Evolutionary conservation across 2,888 invertebrate species (phyloP).

Genomic region (Cheilosia variabilis): DNA sequence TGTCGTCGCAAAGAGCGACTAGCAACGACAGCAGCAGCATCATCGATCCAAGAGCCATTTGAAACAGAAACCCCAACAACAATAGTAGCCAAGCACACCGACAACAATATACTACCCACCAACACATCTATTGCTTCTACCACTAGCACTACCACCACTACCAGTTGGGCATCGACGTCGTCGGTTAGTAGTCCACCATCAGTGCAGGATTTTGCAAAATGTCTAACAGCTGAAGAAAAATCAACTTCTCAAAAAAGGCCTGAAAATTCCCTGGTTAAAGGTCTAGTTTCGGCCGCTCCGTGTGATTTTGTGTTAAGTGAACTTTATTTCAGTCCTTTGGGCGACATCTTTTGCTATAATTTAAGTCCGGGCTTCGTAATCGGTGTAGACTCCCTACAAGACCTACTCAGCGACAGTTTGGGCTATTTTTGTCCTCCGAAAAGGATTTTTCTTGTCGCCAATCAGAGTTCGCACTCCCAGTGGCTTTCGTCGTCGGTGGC

Average conservation of each 20-base stretch:
- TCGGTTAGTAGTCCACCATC: constrained; percentile 70
- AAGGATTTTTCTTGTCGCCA: constrained; percentile 56
- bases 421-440: constrained; percentile 57
- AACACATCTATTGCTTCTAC: constrained; percentile 33
- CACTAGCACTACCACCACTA: constrained; percentile 60
- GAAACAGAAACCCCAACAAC: constrained; percentile 77
- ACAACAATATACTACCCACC: constrained; percentile 39
- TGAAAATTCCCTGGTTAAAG: constrained; percentile 70
- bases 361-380: constrained; percentile 62
- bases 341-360: constrained; percentile 76
- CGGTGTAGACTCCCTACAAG: constrained; percentile 63
- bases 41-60: constrained; percentile 77
- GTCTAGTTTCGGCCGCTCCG: constrained; percentile 57
- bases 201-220: constrained; percentile 77
- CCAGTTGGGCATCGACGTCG: constrained; percentile 70
- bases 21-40: constrained; percentile 73
- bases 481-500: constrained; percentile 61
- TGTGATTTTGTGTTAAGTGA: constrained; percentile 73
- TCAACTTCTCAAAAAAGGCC: constrained; percentile 46
- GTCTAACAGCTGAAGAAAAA: constrained; percentile 76
- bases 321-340: constrained; percentile 66
- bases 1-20: constrained; percentile 50
- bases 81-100: constrained; percentile 52
- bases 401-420: constrained; percentile 63
- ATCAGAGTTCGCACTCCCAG: constrained; percentile 58